Evolutionary conservation across 2,797 vertebrate genomes (phyloP).

Genomic region (Naso thynnoides): DNA sequence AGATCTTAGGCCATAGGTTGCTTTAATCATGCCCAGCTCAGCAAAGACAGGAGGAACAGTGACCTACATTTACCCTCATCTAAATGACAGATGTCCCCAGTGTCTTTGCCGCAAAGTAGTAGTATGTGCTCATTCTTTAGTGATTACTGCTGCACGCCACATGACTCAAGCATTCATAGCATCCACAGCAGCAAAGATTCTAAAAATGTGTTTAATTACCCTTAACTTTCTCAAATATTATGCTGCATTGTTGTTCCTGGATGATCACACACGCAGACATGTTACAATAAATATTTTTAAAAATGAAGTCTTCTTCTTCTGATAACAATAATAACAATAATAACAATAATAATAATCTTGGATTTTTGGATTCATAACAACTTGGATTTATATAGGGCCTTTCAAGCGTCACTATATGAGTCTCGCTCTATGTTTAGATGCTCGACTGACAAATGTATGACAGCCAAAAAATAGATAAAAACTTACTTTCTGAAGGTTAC

Average conservation of each 20-base stretch:
- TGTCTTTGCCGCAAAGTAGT: conserved; percentile 63
- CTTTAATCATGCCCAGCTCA: conserved; percentile 72
- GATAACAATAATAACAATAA: too few relatives aligned
- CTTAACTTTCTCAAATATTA: background rate
- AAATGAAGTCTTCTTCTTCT: too few relatives aligned
- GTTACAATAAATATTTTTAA: background rate
- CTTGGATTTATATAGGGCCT: too few relatives aligned
- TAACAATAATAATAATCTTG: too few relatives aligned
- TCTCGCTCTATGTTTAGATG: too few relatives aligned
- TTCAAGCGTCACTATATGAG: too few relatives aligned
- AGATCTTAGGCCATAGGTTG: conserved; percentile 53
- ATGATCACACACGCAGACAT: background rate
- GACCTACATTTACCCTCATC: conserved; percentile 79
- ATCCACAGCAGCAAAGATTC: conserved; percentile 19
- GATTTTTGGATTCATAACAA: too few relatives aligned
- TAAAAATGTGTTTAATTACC: conserved; percentile 10
- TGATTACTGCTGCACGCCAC: conserved; percentile 60
- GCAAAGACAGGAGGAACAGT: conserved; percentile 65
- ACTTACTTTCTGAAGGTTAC: too few relatives aligned
- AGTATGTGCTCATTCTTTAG: conserved; percentile 58
- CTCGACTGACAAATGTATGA: too few relatives aligned
- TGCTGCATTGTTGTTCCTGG: background rate
- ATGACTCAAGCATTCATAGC: conserved; percentile 36
- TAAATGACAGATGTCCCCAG: conserved; percentile 77
- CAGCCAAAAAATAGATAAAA: too few relatives aligned